A percentile compares a stretch with the other conserved stretches of the same genome.
Conservation (phyloP, 2,113 vertebrate species). For the Oryzias curvinotus region DNA sequence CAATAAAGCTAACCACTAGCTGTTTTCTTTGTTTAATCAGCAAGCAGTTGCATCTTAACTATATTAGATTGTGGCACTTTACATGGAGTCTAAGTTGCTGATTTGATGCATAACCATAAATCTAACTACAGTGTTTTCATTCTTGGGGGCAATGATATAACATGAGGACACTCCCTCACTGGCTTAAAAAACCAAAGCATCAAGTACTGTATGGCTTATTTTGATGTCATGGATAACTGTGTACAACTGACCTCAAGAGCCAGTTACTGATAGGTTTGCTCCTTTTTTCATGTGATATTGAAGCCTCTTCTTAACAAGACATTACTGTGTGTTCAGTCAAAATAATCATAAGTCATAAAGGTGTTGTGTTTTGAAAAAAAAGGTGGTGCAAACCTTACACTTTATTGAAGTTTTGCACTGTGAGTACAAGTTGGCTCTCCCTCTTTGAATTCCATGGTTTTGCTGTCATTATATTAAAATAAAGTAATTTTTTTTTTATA, state of each 20-base stretch:
- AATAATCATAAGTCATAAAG: constrained; percentile 30
- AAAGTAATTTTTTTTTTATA: no score
- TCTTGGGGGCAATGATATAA: constrained; percentile 33
- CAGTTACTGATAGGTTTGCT: constrained; percentile 53
- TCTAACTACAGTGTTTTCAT: neutral
- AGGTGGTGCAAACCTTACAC: constrained; percentile 61
- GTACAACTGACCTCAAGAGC: constrained; percentile 42
- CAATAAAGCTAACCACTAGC: no score
- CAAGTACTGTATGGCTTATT: constrained; percentile 59
- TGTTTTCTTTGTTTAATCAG: no score
- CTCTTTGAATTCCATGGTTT: no score
- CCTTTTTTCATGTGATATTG: constrained; percentile 64
- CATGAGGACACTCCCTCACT: constrained; percentile 42
- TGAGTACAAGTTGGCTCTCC: no score
- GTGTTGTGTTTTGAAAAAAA: constrained; percentile 57
- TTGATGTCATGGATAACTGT: constrained; percentile 62
- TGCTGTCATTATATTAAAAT: no score
- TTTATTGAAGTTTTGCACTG: neutral
- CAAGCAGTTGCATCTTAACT: no score
- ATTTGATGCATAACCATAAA: no score
- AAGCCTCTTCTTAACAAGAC: constrained; percentile 43
- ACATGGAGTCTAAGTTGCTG: no score
- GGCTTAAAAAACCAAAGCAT: constrained; percentile 42
- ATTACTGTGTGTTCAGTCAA: constrained; percentile 24
- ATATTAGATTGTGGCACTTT: no score